These are phyloP conservation scores for Lepetodrilus schrolli DNA, from an alignment of 2,888 invertebrate genomes.

Conservation along the genomic window DNA sequence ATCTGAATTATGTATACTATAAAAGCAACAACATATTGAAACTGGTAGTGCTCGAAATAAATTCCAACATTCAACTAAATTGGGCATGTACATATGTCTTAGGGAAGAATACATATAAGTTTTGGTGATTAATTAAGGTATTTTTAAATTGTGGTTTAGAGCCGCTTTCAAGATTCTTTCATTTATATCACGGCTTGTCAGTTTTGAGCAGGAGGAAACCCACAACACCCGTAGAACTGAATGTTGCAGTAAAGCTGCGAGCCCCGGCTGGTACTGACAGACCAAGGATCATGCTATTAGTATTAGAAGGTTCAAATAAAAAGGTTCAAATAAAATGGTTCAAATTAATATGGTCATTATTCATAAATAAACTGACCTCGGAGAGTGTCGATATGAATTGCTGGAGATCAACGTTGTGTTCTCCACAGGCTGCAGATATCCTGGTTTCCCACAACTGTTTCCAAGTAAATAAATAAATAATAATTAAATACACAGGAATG, in stretches of 20 bases:
- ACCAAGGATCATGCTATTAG: background rate
- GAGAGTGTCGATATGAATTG: constrained; percentile 63
- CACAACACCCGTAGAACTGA: too few species aligned
- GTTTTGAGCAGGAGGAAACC: too few species aligned
- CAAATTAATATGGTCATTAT: background rate
- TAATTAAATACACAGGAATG: constrained; percentile 24
- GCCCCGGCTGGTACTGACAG: too few species aligned
- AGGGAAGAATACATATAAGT: too few species aligned
- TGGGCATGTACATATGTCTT: too few species aligned
- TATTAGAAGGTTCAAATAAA: background rate
- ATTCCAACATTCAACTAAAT: background rate
- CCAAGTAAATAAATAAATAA: background rate
- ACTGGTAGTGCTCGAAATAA: background rate
- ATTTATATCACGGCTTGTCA: too few species aligned
- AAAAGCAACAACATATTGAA: too few species aligned
- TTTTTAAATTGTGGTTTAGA: too few species aligned
- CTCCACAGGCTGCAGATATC: constrained; percentile 68
- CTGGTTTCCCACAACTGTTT: constrained; percentile 64
- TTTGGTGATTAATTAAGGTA: too few species aligned
- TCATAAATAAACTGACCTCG: constrained; percentile 52
- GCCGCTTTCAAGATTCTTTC: too few species aligned
- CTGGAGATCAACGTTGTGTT: constrained; percentile 67
- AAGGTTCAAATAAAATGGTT: background rate
- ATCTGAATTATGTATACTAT: background rate
- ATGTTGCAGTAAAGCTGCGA: too few species aligned